Percentiles rank a stretch among this genome's conserved stretches.
These are phyloP conservation scores for Andrena minutula DNA, from an alignment of 2,888 invertebrate genomes.

Conservation along the genomic window DNA sequence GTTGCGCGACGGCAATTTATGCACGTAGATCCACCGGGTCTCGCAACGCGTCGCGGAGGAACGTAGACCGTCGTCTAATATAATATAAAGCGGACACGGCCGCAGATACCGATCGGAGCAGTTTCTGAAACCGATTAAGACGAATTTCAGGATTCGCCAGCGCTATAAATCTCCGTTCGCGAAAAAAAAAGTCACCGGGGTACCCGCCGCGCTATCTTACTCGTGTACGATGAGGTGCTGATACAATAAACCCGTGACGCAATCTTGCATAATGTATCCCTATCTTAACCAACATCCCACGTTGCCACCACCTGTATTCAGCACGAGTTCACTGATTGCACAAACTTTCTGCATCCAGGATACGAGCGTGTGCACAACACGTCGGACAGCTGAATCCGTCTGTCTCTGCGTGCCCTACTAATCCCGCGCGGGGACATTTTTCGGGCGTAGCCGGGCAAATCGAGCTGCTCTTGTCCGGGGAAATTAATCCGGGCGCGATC, in stretches of 20 bases:
- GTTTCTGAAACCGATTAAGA: slow-evolving; percentile 58
- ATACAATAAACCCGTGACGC: slow-evolving; percentile 79
- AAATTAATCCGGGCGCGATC: not conserved
- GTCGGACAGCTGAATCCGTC: slow-evolving; percentile 48
- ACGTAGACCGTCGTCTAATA: slow-evolving; percentile 19
- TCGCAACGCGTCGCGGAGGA: slow-evolving; percentile 39
- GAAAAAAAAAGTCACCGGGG: slow-evolving; percentile 27
- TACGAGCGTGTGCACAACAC: slow-evolving; percentile 55
- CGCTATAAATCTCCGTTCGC: slow-evolving; percentile 49
- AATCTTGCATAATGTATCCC: slow-evolving; percentile 78
- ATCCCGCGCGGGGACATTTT: slow-evolving; percentile 33
- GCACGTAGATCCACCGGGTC: slow-evolving; percentile 39
- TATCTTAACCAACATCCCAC: slow-evolving; percentile 78
- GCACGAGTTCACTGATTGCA: slow-evolving; percentile 81
- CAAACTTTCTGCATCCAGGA: slow-evolving; percentile 64
- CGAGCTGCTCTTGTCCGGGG: not conserved
- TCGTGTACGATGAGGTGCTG: slow-evolving; percentile 74
- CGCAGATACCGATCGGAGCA: slow-evolving; percentile 52
- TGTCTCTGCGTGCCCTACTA: slow-evolving; percentile 60
- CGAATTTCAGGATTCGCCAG: slow-evolving; percentile 56
- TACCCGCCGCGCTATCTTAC: slow-evolving; percentile 52
- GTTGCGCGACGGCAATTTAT: slow-evolving; percentile 60
- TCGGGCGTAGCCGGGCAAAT: slow-evolving; percentile 14
- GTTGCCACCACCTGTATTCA: slow-evolving; percentile 79
- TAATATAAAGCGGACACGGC: slow-evolving; percentile 48